Evolutionary conservation across 2,113 vertebrate species (phyloP), one percentile per base, ranked within the genome.

Genomic region (Morone chrysops): DNA sequence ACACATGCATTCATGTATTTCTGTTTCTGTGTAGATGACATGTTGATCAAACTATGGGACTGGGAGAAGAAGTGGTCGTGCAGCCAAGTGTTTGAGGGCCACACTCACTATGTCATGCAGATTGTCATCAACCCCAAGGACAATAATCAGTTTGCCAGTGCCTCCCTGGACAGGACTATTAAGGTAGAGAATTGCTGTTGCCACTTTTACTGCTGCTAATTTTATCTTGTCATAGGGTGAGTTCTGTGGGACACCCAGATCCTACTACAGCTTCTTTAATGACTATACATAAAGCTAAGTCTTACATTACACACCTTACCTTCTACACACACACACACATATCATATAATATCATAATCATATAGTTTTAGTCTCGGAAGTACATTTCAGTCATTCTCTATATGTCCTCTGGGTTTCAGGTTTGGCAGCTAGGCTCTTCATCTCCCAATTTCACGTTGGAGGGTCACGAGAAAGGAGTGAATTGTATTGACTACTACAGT

Each of bases 51-150:
- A 80, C 96, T 99, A 4, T 99, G 98, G 98, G 98, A 99, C 93
- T 99, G 98, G 98, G 98, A 99, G 89, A 99, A 99, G 92, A 99
- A 99, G 78, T 99, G 98, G 98, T 96, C 97, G 2, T 99, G 98
- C 91, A 98, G 97, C 86, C 98, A 99, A 87, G 97, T 99, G 81
- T 99, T 99, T 95, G 98, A 99, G 93, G 98, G 98, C 70, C 98
- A 99, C 82, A 99, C 98, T n/a, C 98, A 99, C 90, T 99, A 99
- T 0, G 98, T 99, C 61, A 99, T 99, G 98, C 98, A 99, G 92
- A 99, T 99, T 82, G 98, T 99, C 80, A 99, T 99, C 90, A 99
- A 99, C 90, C 98, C 98, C 8, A 99, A 99, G 90, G 98, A 99
- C 87, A 99, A 99, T 88, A 99, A 99, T 88, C 98, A 99, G 93